phyloP scores from a whole-genome alignment of 2,888 invertebrate genomes.

The Amitus sp. region DNA sequence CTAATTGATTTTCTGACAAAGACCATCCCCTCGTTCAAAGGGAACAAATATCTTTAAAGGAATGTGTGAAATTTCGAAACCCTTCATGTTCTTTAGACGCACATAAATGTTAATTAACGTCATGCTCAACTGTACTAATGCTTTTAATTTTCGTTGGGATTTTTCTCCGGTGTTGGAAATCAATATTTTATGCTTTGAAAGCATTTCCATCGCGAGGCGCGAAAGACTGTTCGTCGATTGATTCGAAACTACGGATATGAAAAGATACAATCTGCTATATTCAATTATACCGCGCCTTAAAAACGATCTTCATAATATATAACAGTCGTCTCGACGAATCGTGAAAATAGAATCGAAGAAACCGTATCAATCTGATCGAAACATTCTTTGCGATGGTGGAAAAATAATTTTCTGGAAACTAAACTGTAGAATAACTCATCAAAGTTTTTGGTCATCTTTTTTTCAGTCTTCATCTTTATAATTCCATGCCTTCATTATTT shows the following conservation, averaged over 20 bases:
- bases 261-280: background rate
- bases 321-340: background rate
- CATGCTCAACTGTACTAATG: too few relatives aligned
- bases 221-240: background rate
- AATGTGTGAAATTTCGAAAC: too few relatives aligned
- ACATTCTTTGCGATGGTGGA: too few relatives aligned
- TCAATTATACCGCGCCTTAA: background rate
- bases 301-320: background rate
- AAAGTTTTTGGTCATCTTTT: too few relatives aligned
- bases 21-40: too few relatives aligned
- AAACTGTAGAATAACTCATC: too few relatives aligned
- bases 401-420: too few relatives aligned
- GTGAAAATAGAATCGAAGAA: background rate
- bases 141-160: too few relatives aligned
- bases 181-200: background rate
- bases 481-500: slow-evolving; percentile 1
- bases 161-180: background rate
- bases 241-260: background rate
- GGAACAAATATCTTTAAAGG: too few relatives aligned
- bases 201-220: background rate
- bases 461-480: slow-evolving; percentile 1
- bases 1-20: too few relatives aligned
- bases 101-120: too few relatives aligned
- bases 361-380: background rate
- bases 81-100: too few relatives aligned